A percentile compares a stretch with the other conserved stretches of the same genome.
phyloP scores from a whole-genome alignment of 1,140 invertebrate species.

The Habropoda laboriosa region DNA sequence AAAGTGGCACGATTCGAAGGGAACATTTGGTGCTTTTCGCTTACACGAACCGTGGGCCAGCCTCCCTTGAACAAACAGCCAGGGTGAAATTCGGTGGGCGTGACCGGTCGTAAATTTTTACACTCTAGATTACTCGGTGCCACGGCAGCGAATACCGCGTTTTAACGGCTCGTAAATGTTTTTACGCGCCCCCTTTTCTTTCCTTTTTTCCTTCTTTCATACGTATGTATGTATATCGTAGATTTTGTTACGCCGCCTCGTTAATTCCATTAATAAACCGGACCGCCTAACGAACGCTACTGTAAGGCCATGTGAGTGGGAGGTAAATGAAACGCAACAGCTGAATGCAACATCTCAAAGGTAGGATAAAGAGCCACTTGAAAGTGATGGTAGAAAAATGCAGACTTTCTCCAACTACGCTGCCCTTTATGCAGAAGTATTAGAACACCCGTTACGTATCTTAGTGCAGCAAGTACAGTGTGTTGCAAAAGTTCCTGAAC shows the following conservation, averaged over 20 bases:
- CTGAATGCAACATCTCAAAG: neutral
- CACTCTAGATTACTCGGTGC: constrained; percentile 36
- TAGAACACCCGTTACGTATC: too few species aligned
- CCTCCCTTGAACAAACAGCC: neutral
- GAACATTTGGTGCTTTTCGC: neutral
- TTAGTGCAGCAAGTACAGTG: too few species aligned
- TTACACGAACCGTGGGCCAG: neutral
- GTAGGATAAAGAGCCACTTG: neutral
- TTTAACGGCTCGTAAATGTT: constrained; percentile 40
- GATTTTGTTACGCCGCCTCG: constrained; percentile 7
- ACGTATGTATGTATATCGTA: neutral
- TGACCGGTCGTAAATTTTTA: constrained; percentile 46
- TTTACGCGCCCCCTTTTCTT: neutral
- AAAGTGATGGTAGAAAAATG: too few species aligned
- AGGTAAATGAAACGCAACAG: neutral
- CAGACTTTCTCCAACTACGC: too few species aligned
- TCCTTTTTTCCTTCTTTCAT: neutral
- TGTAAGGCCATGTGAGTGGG: neutral
- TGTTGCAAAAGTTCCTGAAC: too few species aligned
- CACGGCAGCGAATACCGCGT: constrained; percentile 19
- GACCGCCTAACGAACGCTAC: too few species aligned
- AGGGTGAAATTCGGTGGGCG: constrained; percentile 30
- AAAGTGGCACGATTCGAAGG: neutral
- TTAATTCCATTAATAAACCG: constrained; percentile 32
- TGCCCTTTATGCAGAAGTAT: too few species aligned